Percentiles rank a stretch among this genome's conserved stretches.
Conservation (phyloP, 2,888 invertebrate genomes). For the Pyrgus malvae region DNA sequence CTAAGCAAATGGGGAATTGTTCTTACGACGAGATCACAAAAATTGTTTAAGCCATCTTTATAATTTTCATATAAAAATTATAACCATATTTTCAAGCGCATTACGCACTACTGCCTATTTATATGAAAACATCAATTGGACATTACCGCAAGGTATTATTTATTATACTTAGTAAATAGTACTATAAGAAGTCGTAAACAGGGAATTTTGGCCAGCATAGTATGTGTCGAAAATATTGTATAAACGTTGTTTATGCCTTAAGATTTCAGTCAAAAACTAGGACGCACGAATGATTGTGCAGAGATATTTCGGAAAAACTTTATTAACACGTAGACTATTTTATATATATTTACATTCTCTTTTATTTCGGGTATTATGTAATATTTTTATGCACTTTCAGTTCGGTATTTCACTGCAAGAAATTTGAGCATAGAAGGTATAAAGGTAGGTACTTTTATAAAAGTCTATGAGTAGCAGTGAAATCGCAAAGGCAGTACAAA, state of each 20-base stretch:
- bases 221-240: conserved; percentile 6
- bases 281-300: neutral
- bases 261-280: conserved; percentile 17
- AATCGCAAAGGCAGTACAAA: conserved; percentile 31
- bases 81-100: conserved; percentile 18
- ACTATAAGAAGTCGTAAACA: conserved; percentile 4
- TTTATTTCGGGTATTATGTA: too few species aligned
- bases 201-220: conserved; percentile 14
- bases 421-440: conserved; percentile 16
- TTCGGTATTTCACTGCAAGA: conserved; percentile 21
- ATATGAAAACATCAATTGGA: conserved; percentile 20
- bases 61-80: conserved; percentile 15
- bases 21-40: conserved; percentile 35
- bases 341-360: neutral
- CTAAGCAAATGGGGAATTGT: conserved; percentile 37
- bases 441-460: conserved; percentile 16
- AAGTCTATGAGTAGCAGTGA: conserved; percentile 13
- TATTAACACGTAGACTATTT: too few species aligned
- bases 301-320: neutral
- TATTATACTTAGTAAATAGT: conserved; percentile 19
- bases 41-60: conserved; percentile 34
- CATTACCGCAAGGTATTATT: conserved; percentile 17
- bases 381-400: too few species aligned
- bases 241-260: conserved; percentile 5
- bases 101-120: conserved; percentile 19